Percentiles rank a stretch among this genome's conserved stretches.
Evolutionary conservation across 2,113 vertebrate species (phyloP).

Genomic region (Hydrolagus affinis): DNA sequence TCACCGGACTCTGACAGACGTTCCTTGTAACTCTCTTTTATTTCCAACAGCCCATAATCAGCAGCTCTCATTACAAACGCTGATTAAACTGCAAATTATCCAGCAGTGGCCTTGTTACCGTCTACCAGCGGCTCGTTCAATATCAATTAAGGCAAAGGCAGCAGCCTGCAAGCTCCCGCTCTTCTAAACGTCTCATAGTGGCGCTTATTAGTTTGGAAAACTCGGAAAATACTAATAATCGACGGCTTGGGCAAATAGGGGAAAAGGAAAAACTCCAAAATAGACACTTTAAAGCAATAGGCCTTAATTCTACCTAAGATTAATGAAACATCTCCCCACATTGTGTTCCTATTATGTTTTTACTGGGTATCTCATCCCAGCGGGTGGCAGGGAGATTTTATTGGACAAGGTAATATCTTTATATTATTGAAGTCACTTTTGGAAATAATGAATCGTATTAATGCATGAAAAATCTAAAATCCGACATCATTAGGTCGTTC

Average conservation of each 20-base stretch:
- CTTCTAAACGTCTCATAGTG: constrained; percentile 78
- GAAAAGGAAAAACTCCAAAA: constrained; percentile 29
- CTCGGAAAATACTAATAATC: constrained; percentile 99
- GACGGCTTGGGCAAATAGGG: constrained; percentile 61
- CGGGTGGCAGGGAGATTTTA: constrained; percentile 38
- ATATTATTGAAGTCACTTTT: constrained; percentile 59
- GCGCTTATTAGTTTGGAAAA: constrained; percentile 99
- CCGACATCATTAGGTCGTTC: constrained; percentile 64
- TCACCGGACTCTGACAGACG: constrained; percentile 94
- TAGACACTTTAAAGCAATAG: neutral
- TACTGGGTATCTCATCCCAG: constrained; percentile 40
- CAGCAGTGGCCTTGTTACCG: constrained; percentile 96
- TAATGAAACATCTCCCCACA: constrained; percentile 34
- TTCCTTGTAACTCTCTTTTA: constrained; percentile 99
- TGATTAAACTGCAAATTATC: constrained; percentile 99
- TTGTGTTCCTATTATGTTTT: constrained; percentile 35
- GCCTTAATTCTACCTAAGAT: constrained; percentile 21
- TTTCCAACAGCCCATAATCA: constrained; percentile 94
- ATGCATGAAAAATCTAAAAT: constrained; percentile 62
- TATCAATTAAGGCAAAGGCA: constrained; percentile 95
- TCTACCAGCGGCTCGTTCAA: constrained; percentile 97
- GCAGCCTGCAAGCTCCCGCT: constrained; percentile 80
- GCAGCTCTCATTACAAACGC: constrained; percentile 98
- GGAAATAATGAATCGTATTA: constrained; percentile 72
- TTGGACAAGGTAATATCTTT: constrained; percentile 59